Evolutionary conservation across 2,113 vertebrate genomes (phyloP).

Genomic region (Brienomyrus brachyistius): DNA sequence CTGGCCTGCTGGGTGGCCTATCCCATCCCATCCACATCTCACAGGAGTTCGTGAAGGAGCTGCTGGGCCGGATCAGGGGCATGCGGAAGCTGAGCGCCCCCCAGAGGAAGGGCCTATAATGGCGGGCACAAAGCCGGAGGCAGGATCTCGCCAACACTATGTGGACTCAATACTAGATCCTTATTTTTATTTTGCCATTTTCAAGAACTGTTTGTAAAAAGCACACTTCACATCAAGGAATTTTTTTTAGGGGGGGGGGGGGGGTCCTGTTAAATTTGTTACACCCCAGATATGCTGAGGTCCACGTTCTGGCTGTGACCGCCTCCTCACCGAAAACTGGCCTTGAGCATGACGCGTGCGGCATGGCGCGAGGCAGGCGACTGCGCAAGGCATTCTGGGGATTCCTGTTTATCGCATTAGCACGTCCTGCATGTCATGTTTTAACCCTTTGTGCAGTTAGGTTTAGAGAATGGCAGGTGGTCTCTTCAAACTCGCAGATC

Average conservation of each 20-base stretch:
- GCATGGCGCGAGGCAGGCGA: background rate
- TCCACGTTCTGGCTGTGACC: background rate
- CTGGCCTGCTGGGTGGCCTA: background rate
- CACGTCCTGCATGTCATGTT: background rate
- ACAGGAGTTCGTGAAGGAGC: slow-evolving; percentile 87
- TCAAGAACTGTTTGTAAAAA: slow-evolving; percentile 16
- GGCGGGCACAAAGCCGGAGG: slow-evolving; percentile 20
- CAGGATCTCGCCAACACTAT: background rate
- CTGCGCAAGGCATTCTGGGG: background rate
- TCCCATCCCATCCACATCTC: background rate
- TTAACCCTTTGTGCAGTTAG: background rate
- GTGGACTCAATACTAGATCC: slow-evolving; percentile 6
- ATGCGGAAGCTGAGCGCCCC: slow-evolving; percentile 94
- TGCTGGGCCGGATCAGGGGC: slow-evolving; percentile 89
- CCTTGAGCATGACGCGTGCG: background rate
- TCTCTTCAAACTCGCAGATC: background rate
- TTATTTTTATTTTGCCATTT: slow-evolving; percentile 2
- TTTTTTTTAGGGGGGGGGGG: background rate
- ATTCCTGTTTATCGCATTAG: background rate
- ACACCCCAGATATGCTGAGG: background rate
- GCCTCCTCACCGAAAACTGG: background rate
- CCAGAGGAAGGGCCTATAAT: slow-evolving; percentile 88
- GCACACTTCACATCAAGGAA: background rate
- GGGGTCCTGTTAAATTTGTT: slow-evolving; percentile 1
- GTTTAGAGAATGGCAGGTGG: background rate